Base-by-base conservation (phyloP, 2,888 invertebrate species). In the Agonopterix alstromeriana region DNA sequence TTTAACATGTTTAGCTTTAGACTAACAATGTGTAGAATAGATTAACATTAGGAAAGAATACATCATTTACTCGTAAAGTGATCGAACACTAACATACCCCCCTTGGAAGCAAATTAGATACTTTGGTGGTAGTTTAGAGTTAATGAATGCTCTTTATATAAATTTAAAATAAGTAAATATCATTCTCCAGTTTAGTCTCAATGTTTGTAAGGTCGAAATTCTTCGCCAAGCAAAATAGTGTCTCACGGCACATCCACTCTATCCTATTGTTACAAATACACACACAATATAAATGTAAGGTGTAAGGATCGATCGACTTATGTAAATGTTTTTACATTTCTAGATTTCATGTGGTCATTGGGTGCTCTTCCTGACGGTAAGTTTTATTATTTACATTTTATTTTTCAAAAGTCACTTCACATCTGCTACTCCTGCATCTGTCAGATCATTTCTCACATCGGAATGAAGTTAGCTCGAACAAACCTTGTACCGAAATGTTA, bases 281-380 rank as follows among this genome's bases (percentile, higher is more conserved):
- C 70, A 72, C 60, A 71, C 65, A 65, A 64, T 73, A 60, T 77
- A 73, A 76, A 67, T 75, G 63, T 83, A 81, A 81, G 71, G 73
- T 82, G 70, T 85, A 83, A 86, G 80, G 75, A 80, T 85, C 78
- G 86, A 73, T 87, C 86, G 81, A 87, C 81, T 88, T 86, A 88
- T 86, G 86, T 85, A 87, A 87, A 86, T 89, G 81, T 88, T 89
- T 89, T 89, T 89, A 88, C 90, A 90, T 91, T 91, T 95, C 91
- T 95, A 97, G 97, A 97, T 95, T 97, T 97, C 94, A 97, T 97
- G 96, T 97, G 97, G 97, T 97, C 97, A 91, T 94, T 97, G 94
- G 97, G 97, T 93, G 96, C 96, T 92, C 94, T 97, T 92, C 97
- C 97, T 91, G 97, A 97, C 92, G 97, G 97, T 97, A 92, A 95